Evolutionary conservation across 2,888 invertebrate genomes (phyloP), one percentile per base, ranked within the genome.

Genomic region (Lottia gigantea): DNA sequence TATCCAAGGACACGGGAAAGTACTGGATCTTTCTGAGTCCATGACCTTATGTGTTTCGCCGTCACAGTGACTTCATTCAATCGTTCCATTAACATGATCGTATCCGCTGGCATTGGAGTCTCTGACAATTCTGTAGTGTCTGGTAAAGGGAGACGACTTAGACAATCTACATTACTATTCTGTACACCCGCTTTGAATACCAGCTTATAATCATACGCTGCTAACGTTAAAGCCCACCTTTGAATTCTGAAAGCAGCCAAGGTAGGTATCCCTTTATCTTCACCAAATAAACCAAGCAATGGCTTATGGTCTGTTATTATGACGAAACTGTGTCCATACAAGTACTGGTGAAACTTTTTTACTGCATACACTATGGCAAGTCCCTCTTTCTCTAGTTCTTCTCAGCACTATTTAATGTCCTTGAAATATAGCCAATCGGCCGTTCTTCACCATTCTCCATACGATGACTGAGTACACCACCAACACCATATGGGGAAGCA

Each of bases 401-500:
- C 23, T 55, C 55, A 19, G 55, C 55, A 2, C 23, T 49, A 19
- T n/a, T 49, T n/a, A 49, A 49, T 0, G 74, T 72, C 12, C 68
- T 55, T 1, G 71, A 72, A 11, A 64, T 72, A 71, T 62, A 72
- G 2, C 62, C 70, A 11, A 72, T 68, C 25, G 66, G 72, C 6
- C 65, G 49, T 40, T 70, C 74, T 31, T n/a, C 19, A 6, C 68
- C 66, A 19, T 72, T 40, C 0, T 72, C 67, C 40, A 67, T 62
- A 1, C 4, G 11, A 62, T 74, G 72, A 16, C 70, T 63, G 4
- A 74, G 11, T 2, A 72, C 64, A 8, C 86, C 85, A 45, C 84
- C 84, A 45, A 85, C 71, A 31, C 86, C 87, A 25, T 72, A 73
- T 15, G 81, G 82, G 15, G 83, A 85, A 0, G 89, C 88, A 78